Evolutionary conservation across 2,113 vertebrate genomes (phyloP).

Genomic region (Aphelocoma coerulescens): DNA sequence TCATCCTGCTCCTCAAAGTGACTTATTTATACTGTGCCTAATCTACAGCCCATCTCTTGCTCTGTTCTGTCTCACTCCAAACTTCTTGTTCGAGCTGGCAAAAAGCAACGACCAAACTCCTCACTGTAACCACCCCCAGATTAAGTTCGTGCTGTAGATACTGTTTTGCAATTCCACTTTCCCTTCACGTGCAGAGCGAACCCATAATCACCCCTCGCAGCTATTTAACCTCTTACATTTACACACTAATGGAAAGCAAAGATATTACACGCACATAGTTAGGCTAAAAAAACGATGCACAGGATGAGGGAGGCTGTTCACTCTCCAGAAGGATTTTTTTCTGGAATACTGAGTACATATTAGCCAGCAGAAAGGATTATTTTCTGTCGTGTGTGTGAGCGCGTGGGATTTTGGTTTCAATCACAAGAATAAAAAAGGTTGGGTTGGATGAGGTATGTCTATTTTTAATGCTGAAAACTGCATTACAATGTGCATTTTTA

Average conservation of each 20-base stretch:
- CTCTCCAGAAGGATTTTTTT: conserved; percentile 5
- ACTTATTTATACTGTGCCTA: conserved; percentile 41
- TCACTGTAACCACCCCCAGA: not conserved
- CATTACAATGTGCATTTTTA: conserved; percentile 71
- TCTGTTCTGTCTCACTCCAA: not conserved
- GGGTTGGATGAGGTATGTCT: conserved; percentile 61
- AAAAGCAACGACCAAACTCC: not conserved
- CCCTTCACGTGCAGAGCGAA: conserved; percentile 22
- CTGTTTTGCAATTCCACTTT: not conserved
- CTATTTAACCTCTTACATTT: conserved; percentile 28
- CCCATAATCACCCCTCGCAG: not conserved
- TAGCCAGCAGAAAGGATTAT: conserved; percentile 35
- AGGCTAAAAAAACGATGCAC: conserved; percentile 36
- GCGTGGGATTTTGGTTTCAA: conserved; percentile 46
- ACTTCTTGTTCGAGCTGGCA: conserved; percentile 18
- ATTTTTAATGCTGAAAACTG: conserved; percentile 67
- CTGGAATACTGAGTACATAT: conserved; percentile 2
- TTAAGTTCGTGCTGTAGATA: conserved; percentile 2
- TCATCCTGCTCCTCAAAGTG: not conserved
- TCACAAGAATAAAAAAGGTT: conserved; percentile 43
- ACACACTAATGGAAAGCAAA: conserved; percentile 18
- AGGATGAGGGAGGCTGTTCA: conserved; percentile 22
- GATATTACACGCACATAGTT: conserved; percentile 29
- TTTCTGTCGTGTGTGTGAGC: conserved; percentile 48
- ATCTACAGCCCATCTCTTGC: not conserved